These are phyloP conservation scores for Stylophora pistillata DNA, from an alignment of 64 coral and sea anemone species.

Conservation along the genomic window DNA sequence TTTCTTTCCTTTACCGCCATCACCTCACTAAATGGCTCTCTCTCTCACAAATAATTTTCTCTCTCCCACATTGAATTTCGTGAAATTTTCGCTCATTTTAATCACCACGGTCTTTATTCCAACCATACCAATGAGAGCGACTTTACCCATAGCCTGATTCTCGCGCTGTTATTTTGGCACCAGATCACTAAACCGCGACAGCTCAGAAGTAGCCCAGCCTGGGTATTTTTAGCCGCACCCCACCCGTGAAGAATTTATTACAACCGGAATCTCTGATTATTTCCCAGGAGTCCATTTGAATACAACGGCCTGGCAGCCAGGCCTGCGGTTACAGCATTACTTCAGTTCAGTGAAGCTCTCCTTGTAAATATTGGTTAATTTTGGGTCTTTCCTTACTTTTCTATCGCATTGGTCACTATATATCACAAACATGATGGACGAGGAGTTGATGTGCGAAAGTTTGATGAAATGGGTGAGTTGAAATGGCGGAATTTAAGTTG, in stretches of 20 bases:
- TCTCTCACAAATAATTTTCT: no score
- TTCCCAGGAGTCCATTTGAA: constrained; percentile 40
- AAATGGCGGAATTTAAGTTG: not conserved
- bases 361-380: constrained; percentile 43
- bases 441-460: constrained; percentile 80
- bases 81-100: no score
- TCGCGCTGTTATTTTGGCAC: no score
- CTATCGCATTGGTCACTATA: not conserved
- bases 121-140: no score
- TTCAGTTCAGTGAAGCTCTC: not conserved
- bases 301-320: not conserved
- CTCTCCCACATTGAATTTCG: no score
- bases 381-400: not conserved
- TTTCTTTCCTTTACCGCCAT: no score
- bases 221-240: not conserved
- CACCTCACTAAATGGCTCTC: no score
- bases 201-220: no score
- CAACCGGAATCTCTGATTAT: not conserved
- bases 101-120: no score
- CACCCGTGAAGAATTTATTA: not conserved
- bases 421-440: constrained; percentile 53
- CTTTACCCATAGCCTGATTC: no score
- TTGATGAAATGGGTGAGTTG: constrained; percentile 91
- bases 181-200: no score
- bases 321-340: constrained; percentile 8